Conservation (phyloP, 2,888 invertebrate species). For the Adelognathus sp. region DNA sequence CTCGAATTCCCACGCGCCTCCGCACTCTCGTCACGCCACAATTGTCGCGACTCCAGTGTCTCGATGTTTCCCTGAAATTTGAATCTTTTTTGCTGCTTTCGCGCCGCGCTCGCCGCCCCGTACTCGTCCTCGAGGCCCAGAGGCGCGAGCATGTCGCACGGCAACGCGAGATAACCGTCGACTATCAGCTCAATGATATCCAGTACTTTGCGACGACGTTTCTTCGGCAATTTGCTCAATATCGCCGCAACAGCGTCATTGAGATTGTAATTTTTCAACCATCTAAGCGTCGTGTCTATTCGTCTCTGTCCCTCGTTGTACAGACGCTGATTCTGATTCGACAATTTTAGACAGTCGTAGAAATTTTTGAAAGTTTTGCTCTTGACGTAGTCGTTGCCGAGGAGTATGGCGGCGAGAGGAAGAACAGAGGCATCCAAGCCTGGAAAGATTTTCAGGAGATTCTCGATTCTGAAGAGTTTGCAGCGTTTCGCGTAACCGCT, state of each 20-base stretch:
- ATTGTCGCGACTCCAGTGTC: slow-evolving; percentile 47
- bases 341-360: slow-evolving; percentile 85
- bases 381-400: slow-evolving; percentile 95
- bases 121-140: slow-evolving; percentile 79
- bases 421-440: slow-evolving; percentile 86
- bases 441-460: slow-evolving; percentile 86
- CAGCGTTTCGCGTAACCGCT: slow-evolving; percentile 84
- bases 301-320: slow-evolving; percentile 85
- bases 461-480: slow-evolving; percentile 88
- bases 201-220: slow-evolving; percentile 82
- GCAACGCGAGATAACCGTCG: slow-evolving; percentile 85
- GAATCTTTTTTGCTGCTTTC: slow-evolving; percentile 54
- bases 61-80: slow-evolving; percentile 69
- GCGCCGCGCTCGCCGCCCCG: slow-evolving; percentile 35
- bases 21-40: slow-evolving; percentile 33
- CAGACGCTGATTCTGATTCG: slow-evolving; percentile 79
- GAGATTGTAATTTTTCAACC: slow-evolving; percentile 88
- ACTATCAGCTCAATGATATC: slow-evolving; percentile 85
- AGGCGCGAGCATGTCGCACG: slow-evolving; percentile 84
- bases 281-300: slow-evolving; percentile 88
- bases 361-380: slow-evolving; percentile 87
- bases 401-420: slow-evolving; percentile 90
- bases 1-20: slow-evolving; percentile 53
- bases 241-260: slow-evolving; percentile 88
- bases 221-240: slow-evolving; percentile 84